Conservation (phyloP, 2,113 vertebrate species). For the Grus americana region DNA sequence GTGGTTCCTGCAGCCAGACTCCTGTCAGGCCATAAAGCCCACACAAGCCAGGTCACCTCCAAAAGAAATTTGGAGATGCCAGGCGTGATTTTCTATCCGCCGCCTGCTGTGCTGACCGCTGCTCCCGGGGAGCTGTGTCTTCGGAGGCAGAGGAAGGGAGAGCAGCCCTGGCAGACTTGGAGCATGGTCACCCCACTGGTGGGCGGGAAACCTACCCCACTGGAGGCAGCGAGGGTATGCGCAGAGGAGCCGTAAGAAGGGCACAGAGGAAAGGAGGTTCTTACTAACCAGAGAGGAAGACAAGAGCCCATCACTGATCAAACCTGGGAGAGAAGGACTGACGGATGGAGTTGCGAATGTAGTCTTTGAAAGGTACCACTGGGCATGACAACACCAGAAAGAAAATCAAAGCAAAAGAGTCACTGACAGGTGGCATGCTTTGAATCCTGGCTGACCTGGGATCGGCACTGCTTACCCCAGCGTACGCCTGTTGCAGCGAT, state of each 20-base stretch:
- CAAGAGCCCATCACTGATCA: neutral
- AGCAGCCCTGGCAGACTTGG: neutral
- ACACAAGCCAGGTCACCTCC: neutral
- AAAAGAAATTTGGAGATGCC: neutral
- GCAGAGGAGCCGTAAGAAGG: neutral
- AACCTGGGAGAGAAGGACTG: neutral
- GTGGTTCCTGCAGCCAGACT: neutral
- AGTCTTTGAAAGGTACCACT: neutral
- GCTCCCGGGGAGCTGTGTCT: neutral
- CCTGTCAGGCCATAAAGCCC: neutral
- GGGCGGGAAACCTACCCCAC: neutral
- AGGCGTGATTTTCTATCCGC: neutral
- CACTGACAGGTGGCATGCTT: neutral
- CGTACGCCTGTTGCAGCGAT: fast-evolving
- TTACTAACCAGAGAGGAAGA: neutral
- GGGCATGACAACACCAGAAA: neutral
- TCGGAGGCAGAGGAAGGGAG: neutral
- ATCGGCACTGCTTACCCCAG: neutral
- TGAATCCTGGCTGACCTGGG: neutral
- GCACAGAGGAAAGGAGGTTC: neutral
- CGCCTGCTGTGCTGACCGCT: neutral
- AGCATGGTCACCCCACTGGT: neutral
- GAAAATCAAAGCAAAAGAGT: neutral
- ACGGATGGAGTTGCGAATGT: neutral
- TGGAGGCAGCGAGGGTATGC: neutral